These are phyloP conservation scores for Iguana delicatissima DNA, from an alignment of 2,797 vertebrate genomes.

Conservation along the genomic window DNA sequence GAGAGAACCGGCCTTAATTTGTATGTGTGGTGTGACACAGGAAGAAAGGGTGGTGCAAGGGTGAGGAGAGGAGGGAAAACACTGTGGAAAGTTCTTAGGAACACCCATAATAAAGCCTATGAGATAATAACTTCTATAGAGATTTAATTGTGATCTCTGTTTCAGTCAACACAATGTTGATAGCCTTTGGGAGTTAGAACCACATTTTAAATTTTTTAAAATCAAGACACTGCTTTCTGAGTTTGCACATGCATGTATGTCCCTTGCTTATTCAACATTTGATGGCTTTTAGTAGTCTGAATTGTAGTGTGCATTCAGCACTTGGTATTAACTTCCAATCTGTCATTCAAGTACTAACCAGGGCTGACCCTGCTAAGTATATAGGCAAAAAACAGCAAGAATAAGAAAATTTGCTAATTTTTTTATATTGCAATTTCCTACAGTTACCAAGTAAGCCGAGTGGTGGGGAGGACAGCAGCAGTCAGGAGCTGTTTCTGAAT, in stretches of 20 bases:
- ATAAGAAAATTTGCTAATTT: too few relatives aligned
- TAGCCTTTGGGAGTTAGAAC: constrained; percentile 22
- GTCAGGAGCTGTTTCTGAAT: background rate
- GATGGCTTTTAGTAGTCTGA: background rate
- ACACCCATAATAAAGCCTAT: constrained; percentile 57
- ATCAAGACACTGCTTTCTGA: background rate
- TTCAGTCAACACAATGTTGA: background rate
- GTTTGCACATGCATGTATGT: background rate
- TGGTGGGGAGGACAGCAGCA: background rate
- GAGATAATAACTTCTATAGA: constrained; percentile 65
- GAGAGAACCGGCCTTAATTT: constrained; percentile 59
- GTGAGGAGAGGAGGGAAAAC: constrained; percentile 64
- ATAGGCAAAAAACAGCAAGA: too few relatives aligned
- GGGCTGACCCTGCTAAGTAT: too few relatives aligned
- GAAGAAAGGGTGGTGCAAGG: constrained; percentile 68
- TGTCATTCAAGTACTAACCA: too few relatives aligned
- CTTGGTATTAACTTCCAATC: too few relatives aligned
- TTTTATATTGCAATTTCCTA: too few relatives aligned
- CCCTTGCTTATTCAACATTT: background rate
- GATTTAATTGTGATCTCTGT: constrained; percentile 51
- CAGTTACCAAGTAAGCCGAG: background rate
- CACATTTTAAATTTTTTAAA: constrained; percentile 16
- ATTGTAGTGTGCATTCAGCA: background rate
- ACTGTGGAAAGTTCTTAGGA: constrained; percentile 66
- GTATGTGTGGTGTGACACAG: constrained; percentile 67